These are phyloP conservation scores for Pseudachorutes palmiensis DNA, from an alignment of 1,140 invertebrate species.

Conservation along the genomic window DNA sequence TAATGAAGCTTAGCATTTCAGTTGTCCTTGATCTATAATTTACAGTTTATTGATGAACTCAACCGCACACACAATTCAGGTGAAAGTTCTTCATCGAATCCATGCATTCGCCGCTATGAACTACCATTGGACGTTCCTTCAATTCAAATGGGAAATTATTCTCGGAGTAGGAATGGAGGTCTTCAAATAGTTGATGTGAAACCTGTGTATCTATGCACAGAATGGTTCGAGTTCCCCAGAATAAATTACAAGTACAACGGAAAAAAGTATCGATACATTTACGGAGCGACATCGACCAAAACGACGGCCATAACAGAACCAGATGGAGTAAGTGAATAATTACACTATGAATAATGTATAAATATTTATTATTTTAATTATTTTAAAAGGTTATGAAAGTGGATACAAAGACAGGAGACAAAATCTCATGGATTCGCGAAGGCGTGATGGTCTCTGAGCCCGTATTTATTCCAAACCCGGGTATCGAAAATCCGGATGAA, in stretches of 20 bases:
- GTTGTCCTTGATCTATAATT: neutral
- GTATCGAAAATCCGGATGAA: neutral
- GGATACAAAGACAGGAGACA: neutral
- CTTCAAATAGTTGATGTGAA: neutral
- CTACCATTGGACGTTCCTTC: too few species aligned
- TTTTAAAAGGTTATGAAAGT: neutral
- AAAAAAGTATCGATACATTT: neutral
- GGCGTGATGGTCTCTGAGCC: neutral
- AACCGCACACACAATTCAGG: too few species aligned
- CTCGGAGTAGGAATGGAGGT: neutral
- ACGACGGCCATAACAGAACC: neutral
- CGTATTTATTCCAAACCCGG: neutral
- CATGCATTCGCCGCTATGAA: too few species aligned
- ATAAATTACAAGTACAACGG: neutral
- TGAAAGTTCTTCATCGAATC: too few species aligned
- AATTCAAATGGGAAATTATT: conserved; percentile 17
- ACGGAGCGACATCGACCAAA: neutral
- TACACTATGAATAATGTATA: neutral
- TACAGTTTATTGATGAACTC: conserved; percentile 7
- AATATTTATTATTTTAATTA: neutral
- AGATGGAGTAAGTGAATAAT: neutral
- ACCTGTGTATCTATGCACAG: neutral
- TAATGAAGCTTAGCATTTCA: neutral
- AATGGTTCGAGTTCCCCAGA: conserved; percentile 6
- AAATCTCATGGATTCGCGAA: neutral